phyloP scores from a whole-genome alignment of 2,113 vertebrate genomes.

The Notarius lentiginosus region DNA sequence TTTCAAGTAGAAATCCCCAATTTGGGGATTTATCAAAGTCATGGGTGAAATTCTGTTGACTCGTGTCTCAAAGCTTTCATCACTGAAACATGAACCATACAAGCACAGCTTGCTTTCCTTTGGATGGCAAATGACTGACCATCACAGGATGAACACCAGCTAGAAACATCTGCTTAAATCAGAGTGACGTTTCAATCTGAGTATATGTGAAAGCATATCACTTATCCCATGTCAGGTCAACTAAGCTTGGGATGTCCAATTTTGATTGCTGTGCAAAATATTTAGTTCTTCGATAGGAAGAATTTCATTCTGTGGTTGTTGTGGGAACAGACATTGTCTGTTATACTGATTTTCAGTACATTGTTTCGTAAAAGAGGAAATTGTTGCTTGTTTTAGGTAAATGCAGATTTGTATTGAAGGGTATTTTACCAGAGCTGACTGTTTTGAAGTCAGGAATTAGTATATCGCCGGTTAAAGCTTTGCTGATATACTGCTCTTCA shows the following conservation, averaged over 20 bases:
- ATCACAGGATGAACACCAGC: constrained; percentile 6
- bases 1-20: background rate
- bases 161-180: background rate
- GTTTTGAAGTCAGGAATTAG: background rate
- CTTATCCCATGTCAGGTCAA: constrained; percentile 37
- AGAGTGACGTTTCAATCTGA: background rate
- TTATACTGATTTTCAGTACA: constrained; percentile 27
- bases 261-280: constrained; percentile 61
- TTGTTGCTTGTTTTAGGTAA: constrained; percentile 11
- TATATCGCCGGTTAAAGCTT: background rate
- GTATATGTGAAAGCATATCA: constrained; percentile 33
- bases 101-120: background rate
- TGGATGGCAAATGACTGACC: background rate
- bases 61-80: background rate
- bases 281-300: constrained; percentile 54
- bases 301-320: constrained; percentile 37
- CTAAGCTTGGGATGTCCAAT: constrained; percentile 47
- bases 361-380: constrained; percentile 32
- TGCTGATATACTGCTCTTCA: background rate
- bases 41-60: constrained; percentile 3
- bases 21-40: constrained; percentile 7
- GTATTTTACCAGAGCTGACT: background rate
- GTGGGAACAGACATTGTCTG: constrained; percentile 22
- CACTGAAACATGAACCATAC: background rate
- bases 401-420: background rate